Percentiles rank a stretch among this genome's conserved stretches.
These are phyloP conservation scores for Timema cristinae DNA, from an alignment of 2,888 invertebrate species.

Conservation along the genomic window DNA sequence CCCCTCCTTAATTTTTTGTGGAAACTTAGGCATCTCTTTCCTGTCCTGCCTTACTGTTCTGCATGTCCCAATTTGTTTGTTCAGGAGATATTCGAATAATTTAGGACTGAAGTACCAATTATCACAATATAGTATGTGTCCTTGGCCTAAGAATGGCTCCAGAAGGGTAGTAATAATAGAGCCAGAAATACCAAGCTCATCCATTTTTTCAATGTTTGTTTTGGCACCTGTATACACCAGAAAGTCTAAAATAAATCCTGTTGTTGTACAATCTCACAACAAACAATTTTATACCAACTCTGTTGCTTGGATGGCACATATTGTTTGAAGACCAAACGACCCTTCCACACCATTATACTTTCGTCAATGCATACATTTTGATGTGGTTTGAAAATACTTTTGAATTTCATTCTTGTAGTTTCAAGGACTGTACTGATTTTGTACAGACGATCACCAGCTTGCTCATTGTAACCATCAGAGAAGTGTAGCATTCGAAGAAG, in stretches of 20 bases:
- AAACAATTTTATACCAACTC: too few species aligned
- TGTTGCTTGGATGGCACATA: conserved; percentile 2
- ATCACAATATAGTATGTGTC: too few species aligned
- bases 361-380: conserved; percentile 2
- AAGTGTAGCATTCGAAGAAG: too few species aligned
- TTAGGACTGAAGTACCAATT: conserved; percentile 7
- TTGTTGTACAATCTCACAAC: neutral
- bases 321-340: conserved; percentile 1
- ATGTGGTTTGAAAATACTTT: conserved; percentile 1
- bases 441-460: too few species aligned
- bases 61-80: neutral
- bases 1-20: neutral
- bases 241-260: conserved; percentile 8
- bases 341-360: conserved; percentile 3
- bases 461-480: too few species aligned
- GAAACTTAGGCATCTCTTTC: conserved; percentile 3
- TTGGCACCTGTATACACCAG: neutral
- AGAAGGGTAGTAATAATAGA: conserved; percentile 3
- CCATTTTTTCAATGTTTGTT: neutral
- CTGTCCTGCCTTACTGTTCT: neutral
- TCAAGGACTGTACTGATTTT: too few species aligned
- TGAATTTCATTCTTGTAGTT: too few species aligned
- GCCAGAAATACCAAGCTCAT: neutral
- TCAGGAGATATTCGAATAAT: neutral
- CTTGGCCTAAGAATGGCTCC: neutral